phyloP scores from a whole-genome alignment of 2,888 invertebrate species.

The Drosophila histrio region DNA sequence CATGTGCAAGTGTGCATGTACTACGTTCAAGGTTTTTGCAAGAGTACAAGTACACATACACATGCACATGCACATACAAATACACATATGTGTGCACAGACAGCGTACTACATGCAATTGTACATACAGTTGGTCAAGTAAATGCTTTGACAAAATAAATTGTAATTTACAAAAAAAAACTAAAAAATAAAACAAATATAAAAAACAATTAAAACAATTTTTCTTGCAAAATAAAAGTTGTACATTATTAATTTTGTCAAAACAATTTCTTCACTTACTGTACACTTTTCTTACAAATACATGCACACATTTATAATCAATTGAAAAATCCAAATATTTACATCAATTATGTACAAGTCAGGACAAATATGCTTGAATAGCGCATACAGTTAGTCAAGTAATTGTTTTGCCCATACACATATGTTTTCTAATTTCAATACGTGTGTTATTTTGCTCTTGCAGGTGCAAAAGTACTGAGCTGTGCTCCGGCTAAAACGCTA shows the following conservation, averaged over 20 bases:
- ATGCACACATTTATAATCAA: not conserved
- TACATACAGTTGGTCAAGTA: too few species aligned
- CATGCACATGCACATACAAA: not conserved
- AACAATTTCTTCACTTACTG: too few species aligned
- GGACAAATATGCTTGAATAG: not conserved
- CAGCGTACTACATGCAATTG: not conserved
- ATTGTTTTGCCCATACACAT: not conserved
- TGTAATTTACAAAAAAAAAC: too few species aligned
- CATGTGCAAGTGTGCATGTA: constrained; percentile 14
- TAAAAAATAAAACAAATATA: too few species aligned
- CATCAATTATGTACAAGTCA: not conserved
- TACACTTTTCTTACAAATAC: too few species aligned
- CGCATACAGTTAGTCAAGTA: not conserved
- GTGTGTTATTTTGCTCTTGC: not conserved
- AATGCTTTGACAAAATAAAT: too few species aligned
- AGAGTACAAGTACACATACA: constrained; percentile 16
- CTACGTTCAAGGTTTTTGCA: constrained; percentile 56
- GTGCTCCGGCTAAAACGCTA: constrained; percentile 26
- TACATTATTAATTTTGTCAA: too few species aligned
- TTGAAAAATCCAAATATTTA: not conserved
- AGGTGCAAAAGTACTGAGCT: constrained; percentile 29
- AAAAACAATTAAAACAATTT: too few species aligned
- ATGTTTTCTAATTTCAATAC: not conserved
- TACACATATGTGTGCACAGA: not conserved
- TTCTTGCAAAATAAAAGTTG: too few species aligned